Evolutionary conservation across 1,140 invertebrate species (phyloP).

Genomic region (silkworm (Bombyx mori)): ASM3026992v2 NC_085117.1:19366501-19367000

Average conservation of each 20-base stretch:
- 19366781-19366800: slow-evolving; percentile 93
- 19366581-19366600: background rate
- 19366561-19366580: too few relatives aligned
- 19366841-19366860: too few relatives aligned
- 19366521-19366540: too few relatives aligned
- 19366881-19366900: too few relatives aligned
- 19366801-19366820: slow-evolving; percentile 91
- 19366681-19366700: slow-evolving; percentile 90
- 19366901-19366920: too few relatives aligned
- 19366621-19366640: slow-evolving; percentile 90
- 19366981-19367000: too few relatives aligned
- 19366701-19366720: slow-evolving; percentile 83
- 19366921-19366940: too few relatives aligned
- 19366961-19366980: too few relatives aligned
- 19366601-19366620: slow-evolving; percentile 76
- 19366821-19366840: slow-evolving; percentile 91
- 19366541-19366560: too few relatives aligned
- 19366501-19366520: too few relatives aligned
- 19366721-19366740: slow-evolving; percentile 82
- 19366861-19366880: too few relatives aligned
- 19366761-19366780: slow-evolving; percentile 89
- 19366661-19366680: slow-evolving; percentile 83
- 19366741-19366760: slow-evolving; percentile 82
- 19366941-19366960: too few relatives aligned
- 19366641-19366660: slow-evolving; percentile 79